Evolutionary conservation across 1,140 invertebrate species (phyloP).

Genomic region (Zophobas atratus): DNA sequence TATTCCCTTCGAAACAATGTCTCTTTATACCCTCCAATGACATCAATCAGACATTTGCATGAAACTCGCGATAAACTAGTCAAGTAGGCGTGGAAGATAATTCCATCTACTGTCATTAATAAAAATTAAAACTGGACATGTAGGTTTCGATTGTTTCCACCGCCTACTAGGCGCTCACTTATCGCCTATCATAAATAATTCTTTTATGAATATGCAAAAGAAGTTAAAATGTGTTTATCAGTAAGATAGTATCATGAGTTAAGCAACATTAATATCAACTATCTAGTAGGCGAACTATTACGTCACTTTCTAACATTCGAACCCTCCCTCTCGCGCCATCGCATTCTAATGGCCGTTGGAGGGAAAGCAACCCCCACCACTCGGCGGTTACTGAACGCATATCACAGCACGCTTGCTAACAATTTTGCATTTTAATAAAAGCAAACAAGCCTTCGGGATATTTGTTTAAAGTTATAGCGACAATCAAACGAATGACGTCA

Average conservation of each 20-base stretch:
- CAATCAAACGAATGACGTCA: constrained; percentile 6
- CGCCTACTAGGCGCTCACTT: background rate
- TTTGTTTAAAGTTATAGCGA: background rate
- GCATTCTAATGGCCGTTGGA: too few relatives aligned
- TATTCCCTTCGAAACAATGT: too few relatives aligned
- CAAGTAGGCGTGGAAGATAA: constrained; percentile 9
- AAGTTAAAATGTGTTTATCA: background rate
- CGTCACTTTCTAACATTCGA: too few relatives aligned
- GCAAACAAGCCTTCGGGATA: background rate
- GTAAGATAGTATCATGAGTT: background rate
- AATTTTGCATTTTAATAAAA: too few relatives aligned
- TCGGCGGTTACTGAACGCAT: too few relatives aligned
- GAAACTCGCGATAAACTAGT: background rate
- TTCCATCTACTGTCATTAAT: constrained; percentile 13
- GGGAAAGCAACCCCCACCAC: too few relatives aligned
- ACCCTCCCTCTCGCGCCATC: too few relatives aligned
- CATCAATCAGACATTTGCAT: background rate
- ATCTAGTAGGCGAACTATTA: too few relatives aligned
- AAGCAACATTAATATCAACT: too few relatives aligned
- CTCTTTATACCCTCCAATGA: too few relatives aligned
- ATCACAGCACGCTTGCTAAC: too few relatives aligned
- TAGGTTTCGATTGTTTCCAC: constrained; percentile 21
- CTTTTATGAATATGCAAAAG: background rate
- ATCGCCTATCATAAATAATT: background rate
- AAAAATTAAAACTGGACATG: constrained; percentile 1